phyloP scores from a whole-genome alignment of 2,888 invertebrate species.

The Acleris literana region DNA sequence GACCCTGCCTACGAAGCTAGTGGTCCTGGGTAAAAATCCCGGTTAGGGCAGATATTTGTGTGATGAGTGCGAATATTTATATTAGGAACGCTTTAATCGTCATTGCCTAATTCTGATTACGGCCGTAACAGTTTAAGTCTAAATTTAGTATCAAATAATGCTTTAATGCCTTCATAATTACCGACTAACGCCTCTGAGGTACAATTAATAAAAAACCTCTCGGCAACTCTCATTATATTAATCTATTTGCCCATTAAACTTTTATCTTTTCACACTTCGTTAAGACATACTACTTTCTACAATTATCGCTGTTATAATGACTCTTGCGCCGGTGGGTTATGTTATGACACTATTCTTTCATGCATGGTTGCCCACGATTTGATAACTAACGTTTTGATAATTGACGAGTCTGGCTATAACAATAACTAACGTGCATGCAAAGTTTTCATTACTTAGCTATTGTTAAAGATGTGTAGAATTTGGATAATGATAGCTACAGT shows the following conservation, averaged over 20 bases:
- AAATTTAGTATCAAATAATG: no score
- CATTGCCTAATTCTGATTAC: no score
- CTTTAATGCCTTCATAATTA: background rate
- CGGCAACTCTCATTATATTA: conserved; percentile 6
- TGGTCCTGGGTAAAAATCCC: no score
- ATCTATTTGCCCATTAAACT: conserved; percentile 15
- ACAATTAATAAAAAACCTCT: background rate
- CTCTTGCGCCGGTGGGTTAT: conserved; percentile 1
- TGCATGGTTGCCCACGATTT: conserved; percentile 23
- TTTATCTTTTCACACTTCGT: conserved; percentile 25
- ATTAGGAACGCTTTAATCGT: no score
- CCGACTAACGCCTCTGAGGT: background rate
- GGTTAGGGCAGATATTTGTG: no score
- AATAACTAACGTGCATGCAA: background rate
- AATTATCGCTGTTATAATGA: conserved; percentile 20
- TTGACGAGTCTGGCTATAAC: background rate
- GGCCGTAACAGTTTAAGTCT: no score
- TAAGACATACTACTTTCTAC: conserved; percentile 30
- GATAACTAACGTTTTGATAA: conserved; percentile 9
- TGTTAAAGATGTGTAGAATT: background rate
- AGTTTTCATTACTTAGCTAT: background rate
- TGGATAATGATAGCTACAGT: no score
- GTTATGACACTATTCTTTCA: conserved; percentile 19
- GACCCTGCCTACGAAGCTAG: no score
- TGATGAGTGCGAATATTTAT: no score